phyloP scores from a whole-genome alignment of 2,113 vertebrate genomes.

The Scopus umbretta region DNA sequence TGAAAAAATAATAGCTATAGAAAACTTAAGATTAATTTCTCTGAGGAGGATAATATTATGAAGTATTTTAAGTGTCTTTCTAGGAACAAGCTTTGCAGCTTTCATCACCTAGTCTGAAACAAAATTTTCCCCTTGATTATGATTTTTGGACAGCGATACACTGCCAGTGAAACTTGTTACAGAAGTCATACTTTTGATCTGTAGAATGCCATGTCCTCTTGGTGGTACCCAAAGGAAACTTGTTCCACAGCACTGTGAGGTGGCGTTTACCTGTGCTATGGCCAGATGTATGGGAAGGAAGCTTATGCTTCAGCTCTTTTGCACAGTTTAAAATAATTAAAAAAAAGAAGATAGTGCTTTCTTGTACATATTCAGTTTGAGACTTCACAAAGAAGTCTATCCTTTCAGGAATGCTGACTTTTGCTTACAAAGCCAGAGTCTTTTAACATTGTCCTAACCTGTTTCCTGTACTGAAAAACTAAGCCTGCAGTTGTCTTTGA shows the following conservation, averaged over 20 bases:
- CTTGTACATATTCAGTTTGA: not conserved
- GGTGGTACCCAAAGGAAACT: not conserved
- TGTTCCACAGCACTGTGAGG: not conserved
- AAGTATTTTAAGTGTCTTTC: not conserved
- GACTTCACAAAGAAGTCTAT: not conserved
- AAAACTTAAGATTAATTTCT: not conserved
- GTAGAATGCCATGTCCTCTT: not conserved
- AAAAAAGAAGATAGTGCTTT: not conserved
- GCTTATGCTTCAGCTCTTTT: not conserved
- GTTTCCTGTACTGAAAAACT: not conserved
- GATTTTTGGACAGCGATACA: not conserved
- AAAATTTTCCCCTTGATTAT: not conserved
- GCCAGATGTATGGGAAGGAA: not conserved
- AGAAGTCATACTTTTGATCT: not conserved
- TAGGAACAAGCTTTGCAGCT: not conserved
- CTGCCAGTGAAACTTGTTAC: not conserved
- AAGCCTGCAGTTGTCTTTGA: not conserved
- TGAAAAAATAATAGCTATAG: not conserved
- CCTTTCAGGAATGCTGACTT: not conserved
- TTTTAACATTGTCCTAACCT: not conserved
- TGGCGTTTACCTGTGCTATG: not conserved
- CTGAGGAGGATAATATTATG: fast-evolving
- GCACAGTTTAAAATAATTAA: not conserved
- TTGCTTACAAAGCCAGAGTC: not conserved
- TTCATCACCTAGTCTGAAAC: not conserved